Base-by-base conservation (phyloP, 2,113 vertebrate species). In the Callaeas wilsoni region DNA sequence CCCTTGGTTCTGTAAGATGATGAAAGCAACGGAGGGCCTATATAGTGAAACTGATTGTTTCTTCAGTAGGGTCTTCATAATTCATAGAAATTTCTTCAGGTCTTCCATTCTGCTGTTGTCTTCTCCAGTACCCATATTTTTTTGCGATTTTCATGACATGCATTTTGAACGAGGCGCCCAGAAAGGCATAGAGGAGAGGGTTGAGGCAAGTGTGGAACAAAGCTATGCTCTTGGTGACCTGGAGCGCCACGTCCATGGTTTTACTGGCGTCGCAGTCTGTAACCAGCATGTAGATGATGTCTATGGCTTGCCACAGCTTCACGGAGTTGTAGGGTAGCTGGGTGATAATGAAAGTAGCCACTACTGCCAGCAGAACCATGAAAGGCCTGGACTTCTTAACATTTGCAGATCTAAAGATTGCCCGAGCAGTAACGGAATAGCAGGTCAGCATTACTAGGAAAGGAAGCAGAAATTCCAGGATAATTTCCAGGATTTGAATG, bases 171-270 rank as follows among this genome's bases (percentile, higher is more conserved):
- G 99, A 99, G 5, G 98, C 97, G 0, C 99, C 99, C 85, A 99
- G 92, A 13, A 99, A 99, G 73, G 97, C 89, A 1, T 99, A 99
- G 12, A 99, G 97, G 91, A 99, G 73, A 0, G 99, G 99, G 97
- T 99, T 99, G 78, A 99, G 97, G 96, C 99, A 99, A 94, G 98
- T 98, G 90, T 99, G 99, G 37, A 97, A 98, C 67, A 99, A 94
- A 7, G 99, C 99, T 3, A 99, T 95, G 90, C 98, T 98, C 96
- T 98, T 98, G 3, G 98, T 99, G 95, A 99, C 92, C 84, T 99
- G 99, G 41, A 98, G 97, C 0, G 98, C 98, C 8, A 98, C 78
- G 1, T 99, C 99, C 91, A 99, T 94, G 44, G 92, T 97, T 94
- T 99, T 99, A 81, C 99, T 99, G 12, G 81, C 41, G 4, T 88